Evolutionary conservation across 2,113 vertebrate genomes (phyloP).

Genomic region (Tenrec ecaudatus): DNA sequence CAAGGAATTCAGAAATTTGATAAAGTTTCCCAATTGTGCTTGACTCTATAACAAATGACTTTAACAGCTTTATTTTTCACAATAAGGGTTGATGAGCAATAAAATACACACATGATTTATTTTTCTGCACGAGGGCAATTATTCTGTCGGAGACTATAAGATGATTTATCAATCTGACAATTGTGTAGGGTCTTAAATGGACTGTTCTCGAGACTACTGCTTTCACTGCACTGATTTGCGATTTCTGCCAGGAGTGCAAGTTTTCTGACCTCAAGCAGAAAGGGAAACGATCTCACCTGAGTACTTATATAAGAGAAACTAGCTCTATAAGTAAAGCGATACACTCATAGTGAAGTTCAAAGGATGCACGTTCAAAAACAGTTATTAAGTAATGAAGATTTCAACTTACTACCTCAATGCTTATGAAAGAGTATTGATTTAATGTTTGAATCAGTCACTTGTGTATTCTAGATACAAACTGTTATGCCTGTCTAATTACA

Average conservation of each 20-base stretch:
- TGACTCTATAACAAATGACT: background rate
- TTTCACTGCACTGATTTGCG: background rate
- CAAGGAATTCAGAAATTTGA: background rate
- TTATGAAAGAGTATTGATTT: background rate
- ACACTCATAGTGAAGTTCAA: background rate
- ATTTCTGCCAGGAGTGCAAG: background rate
- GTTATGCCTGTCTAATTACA: background rate
- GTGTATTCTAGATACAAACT: background rate
- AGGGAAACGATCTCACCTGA: background rate
- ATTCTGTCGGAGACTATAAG: background rate
- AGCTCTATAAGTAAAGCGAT: background rate
- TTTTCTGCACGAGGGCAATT: background rate
- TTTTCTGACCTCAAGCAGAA: background rate
- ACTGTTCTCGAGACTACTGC: background rate
- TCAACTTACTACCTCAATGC: background rate
- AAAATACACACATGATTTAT: background rate
- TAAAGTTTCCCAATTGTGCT: background rate
- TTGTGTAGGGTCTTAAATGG: background rate
- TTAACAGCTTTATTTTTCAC: background rate
- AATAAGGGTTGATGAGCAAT: constrained; percentile 32
- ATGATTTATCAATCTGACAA: background rate
- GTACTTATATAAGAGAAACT: background rate
- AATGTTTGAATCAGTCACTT: rapidly evolving
- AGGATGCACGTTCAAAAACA: background rate
- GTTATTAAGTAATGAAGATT: background rate